phyloP scores from a whole-genome alignment of 2,797 vertebrate species.

The Miichthys miiuy region DNA sequence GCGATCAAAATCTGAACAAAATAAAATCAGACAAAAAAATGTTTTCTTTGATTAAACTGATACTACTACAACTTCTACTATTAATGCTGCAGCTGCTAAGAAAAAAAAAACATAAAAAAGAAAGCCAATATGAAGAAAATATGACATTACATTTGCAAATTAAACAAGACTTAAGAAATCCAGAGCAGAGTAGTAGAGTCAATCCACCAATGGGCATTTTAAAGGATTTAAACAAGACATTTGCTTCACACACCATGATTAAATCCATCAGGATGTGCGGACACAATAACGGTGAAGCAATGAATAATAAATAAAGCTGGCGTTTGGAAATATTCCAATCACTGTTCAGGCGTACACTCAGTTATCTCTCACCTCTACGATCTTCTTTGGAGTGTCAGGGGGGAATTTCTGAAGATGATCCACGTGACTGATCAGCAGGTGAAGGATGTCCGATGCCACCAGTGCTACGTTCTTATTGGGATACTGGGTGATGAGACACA shows the following conservation, averaged over 20 bases:
- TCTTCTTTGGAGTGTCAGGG: slow-evolving; percentile 94
- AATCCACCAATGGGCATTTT: not conserved
- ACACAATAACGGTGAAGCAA: not conserved
- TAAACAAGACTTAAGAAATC: not conserved
- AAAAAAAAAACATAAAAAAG: not conserved
- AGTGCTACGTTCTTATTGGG: slow-evolving; percentile 97
- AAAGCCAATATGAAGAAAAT: not conserved
- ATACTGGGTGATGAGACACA: slow-evolving; percentile 85
- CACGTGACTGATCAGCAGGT: slow-evolving; percentile 94
- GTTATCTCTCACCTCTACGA: slow-evolving; percentile 90
- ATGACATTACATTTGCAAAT: not conserved
- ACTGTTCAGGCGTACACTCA: not conserved
- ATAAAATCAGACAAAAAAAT: slow-evolving; percentile 12
- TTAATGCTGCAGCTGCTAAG: not conserved
- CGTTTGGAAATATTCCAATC: not conserved
- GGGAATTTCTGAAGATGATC: slow-evolving; percentile 94
- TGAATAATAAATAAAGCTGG: not conserved
- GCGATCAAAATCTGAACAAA: slow-evolving; percentile 92
- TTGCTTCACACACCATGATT: not conserved
- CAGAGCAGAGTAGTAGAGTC: not conserved
- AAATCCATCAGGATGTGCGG: not conserved
- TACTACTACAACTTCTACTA: too few species aligned
- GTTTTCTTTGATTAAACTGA: not conserved
- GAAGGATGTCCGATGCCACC: slow-evolving; percentile 96
- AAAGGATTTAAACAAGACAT: not conserved